Evolutionary conservation across 2,113 vertebrate genomes (phyloP), one percentile per base, ranked within the genome.

Genomic region (Elgaria multicarinata): DNA sequence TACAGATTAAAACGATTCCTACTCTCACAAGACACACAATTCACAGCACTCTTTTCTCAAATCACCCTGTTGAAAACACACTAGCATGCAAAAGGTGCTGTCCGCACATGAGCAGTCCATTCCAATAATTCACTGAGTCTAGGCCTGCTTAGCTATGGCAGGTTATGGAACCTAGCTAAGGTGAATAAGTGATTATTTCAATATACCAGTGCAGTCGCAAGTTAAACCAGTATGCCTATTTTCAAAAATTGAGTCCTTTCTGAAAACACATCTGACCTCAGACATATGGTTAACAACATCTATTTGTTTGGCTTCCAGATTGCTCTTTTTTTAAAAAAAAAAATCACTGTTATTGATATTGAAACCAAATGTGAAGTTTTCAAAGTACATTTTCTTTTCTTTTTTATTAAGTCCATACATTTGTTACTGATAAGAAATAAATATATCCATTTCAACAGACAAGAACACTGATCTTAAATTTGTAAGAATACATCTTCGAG

Each of bases 381-480:
- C 28, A 31, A 55, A 39, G 87, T 83, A 16, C 58, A 33, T 74
- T 58, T 92, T 58, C 91, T 46, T 62, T 22, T n/a, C 79, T 46
- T 28, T 9, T 50, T 72, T 89, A 64, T n/a, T 42, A 67, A 28
- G 83, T 74, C 90, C 36, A 13, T 50, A 53, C 76, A 46, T 50
- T 78, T 62, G 53, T 62, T 39, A 94, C 90, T 85, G 94, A 91
- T 86, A 91, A 76, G 87, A 78, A 81, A n/a, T n/a, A 92, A 91
- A 93, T 87, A 93, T 90, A 93, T 72, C 89, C 71, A 87, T 84
- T 92, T 46, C 2, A 8, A 93, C 53, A 94, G 92, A 93, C 91
- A 93, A 93, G 93, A 92, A 77, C 86, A 90, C 83, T 93, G 88
- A 84, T 92, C 89, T 87, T 93, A 87, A 91, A 53, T 93, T 95